Evolutionary conservation across 2,797 vertebrate genomes (phyloP), one percentile per base, ranked within the genome.

Genomic region (Fratercula arctica): DNA sequence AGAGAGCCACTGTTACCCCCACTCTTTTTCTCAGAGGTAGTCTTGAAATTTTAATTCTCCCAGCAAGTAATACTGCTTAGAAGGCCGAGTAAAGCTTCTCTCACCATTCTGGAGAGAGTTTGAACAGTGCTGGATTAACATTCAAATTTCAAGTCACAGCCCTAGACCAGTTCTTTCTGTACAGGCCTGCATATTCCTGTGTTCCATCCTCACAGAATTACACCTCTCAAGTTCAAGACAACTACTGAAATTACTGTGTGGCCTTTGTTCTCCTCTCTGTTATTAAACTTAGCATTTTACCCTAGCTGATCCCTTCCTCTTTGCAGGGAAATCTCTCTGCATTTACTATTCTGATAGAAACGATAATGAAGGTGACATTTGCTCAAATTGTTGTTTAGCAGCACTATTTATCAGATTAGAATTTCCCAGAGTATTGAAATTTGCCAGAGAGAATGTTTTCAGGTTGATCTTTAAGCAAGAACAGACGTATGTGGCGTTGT

Each of bases 21-120:
- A 11, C 33, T 51, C 31, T 54, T 76, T 37, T 83, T 60, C 74
- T 82, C 48, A 54, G 64, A 93, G 90, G 66, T 93, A 37, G 67
- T 74, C 76, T 72, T 93, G 81, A 60, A 93, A 94, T 93, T 88
- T 85, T 88, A 90, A 95, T 96, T 96, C 86, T 87, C 89, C 77
- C 61, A 80, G 61, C 45, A 91, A 96, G 74, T 75, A 85, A 86
- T 87, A 79, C 83, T 87, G 91, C 85, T 93, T 69, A 89, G 84
- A 93, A 96, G 79, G 89, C 50, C 53, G 25, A 82, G 64, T 87
- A 94, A 94, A 70, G 74, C 79, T 39, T 75, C 48, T 79, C 63
- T 64, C 68, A 59, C 84, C 69, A 10, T 97, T 96, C 93, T 92
- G 63, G 57, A 77, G 68, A 85, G 72, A 89, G 70, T 96, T 75